Base-by-base conservation (phyloP, 1,140 invertebrate genomes). In the Calosoma granatense region DNA sequence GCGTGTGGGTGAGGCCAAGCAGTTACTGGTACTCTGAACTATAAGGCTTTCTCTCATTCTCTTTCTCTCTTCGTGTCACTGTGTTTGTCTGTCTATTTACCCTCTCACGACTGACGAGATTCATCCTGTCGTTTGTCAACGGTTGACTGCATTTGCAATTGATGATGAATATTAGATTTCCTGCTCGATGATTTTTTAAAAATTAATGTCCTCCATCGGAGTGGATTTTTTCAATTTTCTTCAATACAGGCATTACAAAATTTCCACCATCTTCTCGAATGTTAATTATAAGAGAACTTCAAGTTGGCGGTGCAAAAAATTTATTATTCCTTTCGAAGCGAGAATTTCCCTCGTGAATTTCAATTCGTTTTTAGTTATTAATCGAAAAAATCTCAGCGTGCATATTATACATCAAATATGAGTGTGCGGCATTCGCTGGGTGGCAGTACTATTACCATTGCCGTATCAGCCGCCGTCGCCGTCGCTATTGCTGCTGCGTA, bases 171-270 rank as follows among this genome's bases (percentile, higher is more conserved):
- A 47, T 47, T 47, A 47, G 41, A 47, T 47, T 12, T 47, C 41
- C 41, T 47, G 9, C 41, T 17, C 41, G 15, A 47, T 47, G 41
- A 47, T 47, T 47, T 47, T 47, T 47, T 17, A n/a, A 11, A 47
- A 47, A 47, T 47, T 47, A 47, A 47, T 47, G 41, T 47, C 41
- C 17, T 47, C 41, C 41, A 47, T 47, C 41, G 41, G 15, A 17
- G 41, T 17, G 41, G 41, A 12, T 47, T 47, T 47, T 47, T 47
- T 47, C 15, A 6, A 47, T 11, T 47, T 47, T 17, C 41, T 17
- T 47, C 17, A 47, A 17, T 47, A 17, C 41, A 47, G 26, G 26
- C 26, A 36, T 36, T 36, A 9, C 26, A 36, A 36, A 47, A 47
- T 17, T 47, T 30, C 3, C 17, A 47, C 41, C 17, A 17, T 47